Percentiles rank a stretch among this genome's conserved stretches.
phyloP scores from a whole-genome alignment of 30 jellyfish, hydroid and myxozoan genomes.

The Hydra vulgaris region DNA sequence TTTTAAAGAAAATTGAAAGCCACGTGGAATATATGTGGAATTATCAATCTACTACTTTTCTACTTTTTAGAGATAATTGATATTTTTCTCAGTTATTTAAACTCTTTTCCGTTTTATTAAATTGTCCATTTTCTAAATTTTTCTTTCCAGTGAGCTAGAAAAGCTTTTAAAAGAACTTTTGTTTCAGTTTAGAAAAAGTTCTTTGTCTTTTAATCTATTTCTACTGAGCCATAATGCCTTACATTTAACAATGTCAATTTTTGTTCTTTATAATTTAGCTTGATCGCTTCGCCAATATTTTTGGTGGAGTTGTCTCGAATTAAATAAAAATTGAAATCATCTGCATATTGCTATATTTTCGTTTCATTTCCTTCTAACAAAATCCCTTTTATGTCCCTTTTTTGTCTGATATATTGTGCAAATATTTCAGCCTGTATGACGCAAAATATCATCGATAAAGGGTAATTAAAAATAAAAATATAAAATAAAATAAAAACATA shows the following conservation, averaged over 20 bases:
- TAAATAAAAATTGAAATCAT: not conserved
- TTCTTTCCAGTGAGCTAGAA: no score
- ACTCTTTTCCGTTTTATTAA: no score
- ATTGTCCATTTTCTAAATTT: no score
- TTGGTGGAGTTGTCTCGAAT: not conserved
- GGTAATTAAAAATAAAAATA: no score
- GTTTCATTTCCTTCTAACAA: not conserved
- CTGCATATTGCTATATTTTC: not conserved
- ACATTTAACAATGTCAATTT: not conserved
- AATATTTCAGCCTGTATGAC: not conserved
- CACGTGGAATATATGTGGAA: no score
- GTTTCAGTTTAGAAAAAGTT: not conserved
- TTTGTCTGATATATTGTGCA: not conserved
- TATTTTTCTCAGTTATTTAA: no score
- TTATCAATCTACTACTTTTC: no score
- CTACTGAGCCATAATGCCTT: not conserved
- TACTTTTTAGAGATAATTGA: no score
- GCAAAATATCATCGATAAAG: not conserved
- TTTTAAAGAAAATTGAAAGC: no score
- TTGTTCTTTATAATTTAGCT: not conserved
- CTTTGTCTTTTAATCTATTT: not conserved
- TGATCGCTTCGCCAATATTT: not conserved
- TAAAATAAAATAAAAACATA: no score
- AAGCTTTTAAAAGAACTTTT: not conserved
- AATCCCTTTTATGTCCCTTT: not conserved